Percentiles rank a stretch among this genome's conserved stretches.
Conservation (phyloP, 2,797 vertebrate genomes). For the Sphenodon punctatus region DNA sequence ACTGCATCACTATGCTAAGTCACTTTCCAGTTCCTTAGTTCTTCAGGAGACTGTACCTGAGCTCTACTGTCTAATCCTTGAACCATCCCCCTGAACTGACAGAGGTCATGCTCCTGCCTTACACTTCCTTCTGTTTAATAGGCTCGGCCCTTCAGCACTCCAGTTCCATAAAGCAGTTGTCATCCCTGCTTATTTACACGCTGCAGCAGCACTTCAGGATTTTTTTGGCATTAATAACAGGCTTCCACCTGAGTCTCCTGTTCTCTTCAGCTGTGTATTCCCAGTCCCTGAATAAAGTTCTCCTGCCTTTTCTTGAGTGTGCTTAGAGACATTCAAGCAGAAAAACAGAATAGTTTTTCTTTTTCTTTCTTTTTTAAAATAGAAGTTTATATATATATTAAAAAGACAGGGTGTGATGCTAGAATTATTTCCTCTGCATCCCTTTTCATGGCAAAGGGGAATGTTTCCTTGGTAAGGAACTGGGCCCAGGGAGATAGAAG, state of each 20-base stretch:
- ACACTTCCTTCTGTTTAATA: neutral
- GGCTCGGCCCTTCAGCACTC: fast-evolving
- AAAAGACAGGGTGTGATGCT: neutral
- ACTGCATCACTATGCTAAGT: neutral
- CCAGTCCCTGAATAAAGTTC: constrained; percentile 1
- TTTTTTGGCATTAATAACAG: too few species aligned
- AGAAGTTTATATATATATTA: constrained; percentile 10
- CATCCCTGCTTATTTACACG: neutral
- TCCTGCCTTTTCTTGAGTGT: constrained; percentile 13
- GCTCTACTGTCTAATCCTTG: neutral
- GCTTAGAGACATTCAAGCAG: neutral
- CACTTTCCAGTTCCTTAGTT: neutral
- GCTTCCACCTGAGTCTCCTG: neutral
- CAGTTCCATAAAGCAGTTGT: constrained; percentile 14
- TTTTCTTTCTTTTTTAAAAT: neutral
- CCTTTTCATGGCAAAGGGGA: neutral
- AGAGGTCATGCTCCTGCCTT: constrained; percentile 16
- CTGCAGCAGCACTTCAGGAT: neutral
- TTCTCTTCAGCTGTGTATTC: neutral
- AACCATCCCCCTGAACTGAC: constrained; percentile 2
- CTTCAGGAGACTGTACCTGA: neutral
- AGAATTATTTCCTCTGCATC: neutral
- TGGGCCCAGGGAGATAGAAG: neutral
- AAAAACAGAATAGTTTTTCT: neutral
- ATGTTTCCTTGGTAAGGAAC: neutral